Conservation (phyloP, 2,888 invertebrate species). For the Agrochola circellaris region DNA sequence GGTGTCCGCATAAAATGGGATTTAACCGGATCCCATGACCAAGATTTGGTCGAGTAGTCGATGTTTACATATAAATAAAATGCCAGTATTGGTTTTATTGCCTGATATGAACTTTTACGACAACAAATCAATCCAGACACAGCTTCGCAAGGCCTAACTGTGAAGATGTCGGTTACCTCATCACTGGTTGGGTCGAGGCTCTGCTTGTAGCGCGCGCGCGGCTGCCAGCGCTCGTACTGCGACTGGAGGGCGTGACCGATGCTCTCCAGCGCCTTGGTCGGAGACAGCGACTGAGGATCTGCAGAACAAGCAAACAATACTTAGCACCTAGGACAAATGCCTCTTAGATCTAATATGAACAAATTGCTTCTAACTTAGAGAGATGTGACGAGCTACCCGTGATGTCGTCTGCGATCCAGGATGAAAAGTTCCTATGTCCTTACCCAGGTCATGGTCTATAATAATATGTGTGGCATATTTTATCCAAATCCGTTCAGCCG, state of each 20-base stretch:
- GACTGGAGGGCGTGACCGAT: constrained; percentile 97
- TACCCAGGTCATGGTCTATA: too few relatives aligned
- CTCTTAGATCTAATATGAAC: background rate
- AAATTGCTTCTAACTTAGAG: too few relatives aligned
- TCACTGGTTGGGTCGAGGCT: constrained; percentile 99
- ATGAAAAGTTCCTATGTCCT: too few relatives aligned
- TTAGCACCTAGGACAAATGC: constrained; percentile 9
- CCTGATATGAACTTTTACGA: background rate
- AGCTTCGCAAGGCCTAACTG: background rate
- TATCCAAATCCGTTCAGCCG: too few relatives aligned
- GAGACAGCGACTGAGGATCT: constrained; percentile 97
- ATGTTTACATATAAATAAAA: background rate
- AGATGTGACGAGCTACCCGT: too few relatives aligned
- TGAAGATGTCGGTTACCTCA: constrained; percentile 89
- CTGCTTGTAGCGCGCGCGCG: constrained; percentile 98
- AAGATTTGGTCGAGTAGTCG: background rate
- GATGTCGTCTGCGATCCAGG: too few relatives aligned
- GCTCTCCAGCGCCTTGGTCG: constrained; percentile 97
- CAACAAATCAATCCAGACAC: constrained; percentile 1
- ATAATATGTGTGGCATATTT: too few relatives aligned
- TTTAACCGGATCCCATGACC: background rate
- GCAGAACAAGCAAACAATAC: constrained; percentile 23
- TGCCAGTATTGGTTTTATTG: background rate
- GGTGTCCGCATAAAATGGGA: background rate
- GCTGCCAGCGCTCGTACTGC: constrained; percentile 99